phyloP scores from a whole-genome alignment of 2,797 vertebrate genomes.

The Chromobotia macracanthus region DNA sequence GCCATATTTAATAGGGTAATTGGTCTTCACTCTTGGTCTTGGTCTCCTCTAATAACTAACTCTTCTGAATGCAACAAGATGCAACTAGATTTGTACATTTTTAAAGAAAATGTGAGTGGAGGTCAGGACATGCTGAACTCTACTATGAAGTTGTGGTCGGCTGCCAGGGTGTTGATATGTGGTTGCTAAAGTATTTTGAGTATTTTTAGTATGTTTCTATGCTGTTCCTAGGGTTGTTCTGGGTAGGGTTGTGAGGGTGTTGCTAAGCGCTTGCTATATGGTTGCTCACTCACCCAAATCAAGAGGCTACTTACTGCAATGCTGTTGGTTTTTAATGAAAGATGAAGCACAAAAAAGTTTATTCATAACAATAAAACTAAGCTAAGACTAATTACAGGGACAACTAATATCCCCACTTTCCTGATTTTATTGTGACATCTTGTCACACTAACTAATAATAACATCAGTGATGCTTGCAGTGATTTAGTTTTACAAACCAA shows the following conservation, averaged over 20 bases:
- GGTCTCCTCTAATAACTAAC: constrained; percentile 33
- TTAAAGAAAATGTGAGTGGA: not conserved
- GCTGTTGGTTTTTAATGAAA: not conserved
- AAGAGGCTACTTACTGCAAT: no score
- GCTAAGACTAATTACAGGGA: not conserved
- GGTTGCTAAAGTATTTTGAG: not conserved
- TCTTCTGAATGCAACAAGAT: constrained; percentile 2
- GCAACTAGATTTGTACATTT: not conserved
- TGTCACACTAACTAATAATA: not conserved
- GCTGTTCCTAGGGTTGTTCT: no score
- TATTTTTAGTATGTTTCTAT: not conserved
- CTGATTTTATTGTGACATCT: not conserved
- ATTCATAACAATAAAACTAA: not conserved
- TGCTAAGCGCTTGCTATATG: no score
- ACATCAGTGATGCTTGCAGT: not conserved
- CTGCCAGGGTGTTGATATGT: not conserved
- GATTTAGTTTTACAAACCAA: not conserved
- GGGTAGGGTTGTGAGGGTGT: no score
- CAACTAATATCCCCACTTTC: not conserved
- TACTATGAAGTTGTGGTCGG: not conserved
- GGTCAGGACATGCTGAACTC: not conserved
- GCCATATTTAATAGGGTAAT: constrained; percentile 38
- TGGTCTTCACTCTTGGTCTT: constrained; percentile 33
- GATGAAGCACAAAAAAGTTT: not conserved
- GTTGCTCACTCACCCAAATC: no score